Conservation (phyloP, 2,797 vertebrate genomes). For the Hemitrygon akajei region DNA sequence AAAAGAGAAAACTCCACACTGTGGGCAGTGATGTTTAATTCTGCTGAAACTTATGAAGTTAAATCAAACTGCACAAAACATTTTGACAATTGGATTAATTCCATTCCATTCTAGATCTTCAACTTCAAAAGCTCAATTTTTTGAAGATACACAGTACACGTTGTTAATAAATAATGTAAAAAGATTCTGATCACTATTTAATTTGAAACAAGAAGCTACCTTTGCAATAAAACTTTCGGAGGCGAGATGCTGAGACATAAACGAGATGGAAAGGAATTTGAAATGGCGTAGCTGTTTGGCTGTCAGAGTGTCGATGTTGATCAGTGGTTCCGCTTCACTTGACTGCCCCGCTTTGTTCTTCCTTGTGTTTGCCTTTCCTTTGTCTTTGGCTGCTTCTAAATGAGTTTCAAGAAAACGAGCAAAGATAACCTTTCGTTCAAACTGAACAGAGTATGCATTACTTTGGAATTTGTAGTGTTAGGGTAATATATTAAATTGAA, state of each 20-base stretch:
- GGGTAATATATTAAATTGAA: neutral
- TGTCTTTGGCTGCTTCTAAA: conserved; percentile 49
- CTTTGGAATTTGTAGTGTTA: neutral
- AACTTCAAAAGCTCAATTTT: neutral
- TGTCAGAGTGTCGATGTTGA: conserved; percentile 71
- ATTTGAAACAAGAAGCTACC: conserved; percentile 55
- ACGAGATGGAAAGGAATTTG: conserved; percentile 80
- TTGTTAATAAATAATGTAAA: neutral
- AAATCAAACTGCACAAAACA: neutral
- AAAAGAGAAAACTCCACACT: too few relatives aligned
- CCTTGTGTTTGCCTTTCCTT: conserved; percentile 44
- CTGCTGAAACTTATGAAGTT: neutral
- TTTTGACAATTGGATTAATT: neutral
- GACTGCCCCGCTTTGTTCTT: conserved; percentile 43
- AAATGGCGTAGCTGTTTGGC: conserved; percentile 86
- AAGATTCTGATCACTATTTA: neutral
- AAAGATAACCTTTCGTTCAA: neutral
- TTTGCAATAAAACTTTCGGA: conserved; percentile 75
- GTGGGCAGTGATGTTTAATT: neutral
- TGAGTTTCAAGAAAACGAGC: neutral
- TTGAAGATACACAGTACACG: neutral
- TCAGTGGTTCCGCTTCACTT: conserved; percentile 63
- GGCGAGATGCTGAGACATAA: conserved; percentile 78
- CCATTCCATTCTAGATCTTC: neutral
- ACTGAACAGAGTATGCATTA: neutral